Conservation (phyloP, 2,797 vertebrate species). For the Argyrosomus regius region DNA sequence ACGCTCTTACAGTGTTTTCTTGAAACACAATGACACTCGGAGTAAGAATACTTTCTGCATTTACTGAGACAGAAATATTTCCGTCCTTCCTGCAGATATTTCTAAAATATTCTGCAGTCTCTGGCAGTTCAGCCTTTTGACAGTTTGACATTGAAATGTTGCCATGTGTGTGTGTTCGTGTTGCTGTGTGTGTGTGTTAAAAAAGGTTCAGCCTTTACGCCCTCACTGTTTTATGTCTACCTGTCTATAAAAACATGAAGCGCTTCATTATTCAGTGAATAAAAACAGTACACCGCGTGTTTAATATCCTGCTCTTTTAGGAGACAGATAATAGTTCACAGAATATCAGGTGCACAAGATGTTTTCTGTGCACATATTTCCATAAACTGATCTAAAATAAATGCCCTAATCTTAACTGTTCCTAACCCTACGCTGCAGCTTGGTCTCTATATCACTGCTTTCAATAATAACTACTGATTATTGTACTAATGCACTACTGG, state of each 20-base stretch:
- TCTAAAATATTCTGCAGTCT: neutral
- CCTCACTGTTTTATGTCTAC: neutral
- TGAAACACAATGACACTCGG: neutral
- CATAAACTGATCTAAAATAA: neutral
- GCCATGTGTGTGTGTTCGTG: neutral
- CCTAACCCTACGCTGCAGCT: neutral
- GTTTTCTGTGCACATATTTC: conserved; percentile 12
- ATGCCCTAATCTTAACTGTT: neutral
- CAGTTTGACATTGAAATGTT: conserved; percentile 33
- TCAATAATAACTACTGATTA: conserved; percentile 16
- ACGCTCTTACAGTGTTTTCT: neutral
- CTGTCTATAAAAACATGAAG: neutral
- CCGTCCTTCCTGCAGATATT: neutral
- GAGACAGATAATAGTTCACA: neutral
- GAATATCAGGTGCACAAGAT: neutral
- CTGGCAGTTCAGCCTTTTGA: neutral
- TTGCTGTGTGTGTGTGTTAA: neutral
- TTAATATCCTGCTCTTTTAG: neutral
- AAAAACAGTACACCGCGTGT: neutral
- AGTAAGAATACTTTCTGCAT: neutral
- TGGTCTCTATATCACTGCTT: conserved; percentile 5
- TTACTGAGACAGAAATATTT: conserved; percentile 1
- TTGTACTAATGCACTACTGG: neutral
- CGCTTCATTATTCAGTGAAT: neutral
- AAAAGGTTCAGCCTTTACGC: neutral